Evolutionary conservation across 2,113 vertebrate species (phyloP).

Genomic region (Corythornis cristatus): DNA sequence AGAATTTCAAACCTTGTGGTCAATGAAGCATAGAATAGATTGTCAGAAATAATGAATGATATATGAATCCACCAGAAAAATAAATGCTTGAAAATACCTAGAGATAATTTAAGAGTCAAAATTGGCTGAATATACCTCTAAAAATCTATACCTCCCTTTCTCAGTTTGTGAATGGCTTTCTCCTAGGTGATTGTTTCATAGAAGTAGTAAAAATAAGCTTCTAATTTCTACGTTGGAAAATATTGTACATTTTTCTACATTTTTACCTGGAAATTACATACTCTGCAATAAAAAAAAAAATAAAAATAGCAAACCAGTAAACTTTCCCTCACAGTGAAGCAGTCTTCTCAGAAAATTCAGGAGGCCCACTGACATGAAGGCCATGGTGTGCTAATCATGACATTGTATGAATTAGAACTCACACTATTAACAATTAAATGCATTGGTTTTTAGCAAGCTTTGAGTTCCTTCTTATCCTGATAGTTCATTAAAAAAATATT

Average conservation of each 20-base stretch:
- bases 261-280: conserved; percentile 23
- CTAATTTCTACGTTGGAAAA: conserved; percentile 34
- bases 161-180: conserved; percentile 28
- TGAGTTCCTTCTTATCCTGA: background rate
- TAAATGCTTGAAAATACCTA: conserved; percentile 50
- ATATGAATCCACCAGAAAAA: conserved; percentile 47
- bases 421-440: background rate
- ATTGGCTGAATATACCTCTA: conserved; percentile 1
- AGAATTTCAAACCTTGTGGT: conserved; percentile 48
- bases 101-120: conserved; percentile 43
- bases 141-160: conserved; percentile 14
- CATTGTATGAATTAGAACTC: background rate
- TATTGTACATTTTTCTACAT: conserved; percentile 12
- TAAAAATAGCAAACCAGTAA: conserved; percentile 50
- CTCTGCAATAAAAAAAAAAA: conserved; percentile 15
- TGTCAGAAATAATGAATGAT: conserved; percentile 75
- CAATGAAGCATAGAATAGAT: conserved; percentile 74
- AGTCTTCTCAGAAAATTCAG: conserved; percentile 49
- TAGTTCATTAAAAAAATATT: background rate
- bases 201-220: conserved; percentile 40
- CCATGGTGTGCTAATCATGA: background rate
- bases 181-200: background rate
- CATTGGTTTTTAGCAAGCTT: background rate
- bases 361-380: background rate
- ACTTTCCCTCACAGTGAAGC: background rate